Evolutionary conservation across 2,888 invertebrate species (phyloP), one percentile per base, ranked within the genome.

Genomic region (Mesoligia furuncula): DNA sequence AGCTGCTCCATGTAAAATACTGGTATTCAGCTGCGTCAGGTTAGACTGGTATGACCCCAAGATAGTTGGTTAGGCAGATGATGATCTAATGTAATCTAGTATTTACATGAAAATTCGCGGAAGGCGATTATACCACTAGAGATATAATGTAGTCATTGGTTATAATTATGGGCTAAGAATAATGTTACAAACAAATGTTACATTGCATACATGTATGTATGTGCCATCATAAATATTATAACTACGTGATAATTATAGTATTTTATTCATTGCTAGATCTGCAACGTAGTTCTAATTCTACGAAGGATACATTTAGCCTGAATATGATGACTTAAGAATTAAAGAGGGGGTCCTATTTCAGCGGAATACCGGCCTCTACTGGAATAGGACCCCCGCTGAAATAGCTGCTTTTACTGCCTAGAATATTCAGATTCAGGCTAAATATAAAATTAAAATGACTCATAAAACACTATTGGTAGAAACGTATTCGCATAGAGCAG

Each of bases 91-190:
- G 42, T 62, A 75, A 75, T 42, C 24, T 73, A 31, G 20, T 11
- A 68, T 48, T 24, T 45, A 45, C 27, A 42, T 27, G 36, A 54
- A 70, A 54, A 62, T 77, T 79, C 79, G n/a, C 9, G 17, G 70
- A 77, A 77, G 2, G 0, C 24, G 27, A 54, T 79, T 62, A 70
- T 61, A 61, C 20, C 15, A 20, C 45, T 62, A 27, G 45, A 75
- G 36, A 1, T 36, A 27, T 45, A 24, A 75, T 45, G 36, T 24
- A 9, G 57, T 45, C n/a, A 20, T 27, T 45, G n/a, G n/a, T 20
- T 59, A 27, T 73, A 73, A 73, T 73, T 39, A 73, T 39, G 1
- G 39, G 51, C 15, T 73, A 36, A n/a, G n/a, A n/a, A n/a, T 59
- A 57, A 57, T 57, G 15, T 36, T 75, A 59, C 20, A 27, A 36